Conservation (phyloP, 2,888 invertebrate species). For the Dexiosoma caninum region DNA sequence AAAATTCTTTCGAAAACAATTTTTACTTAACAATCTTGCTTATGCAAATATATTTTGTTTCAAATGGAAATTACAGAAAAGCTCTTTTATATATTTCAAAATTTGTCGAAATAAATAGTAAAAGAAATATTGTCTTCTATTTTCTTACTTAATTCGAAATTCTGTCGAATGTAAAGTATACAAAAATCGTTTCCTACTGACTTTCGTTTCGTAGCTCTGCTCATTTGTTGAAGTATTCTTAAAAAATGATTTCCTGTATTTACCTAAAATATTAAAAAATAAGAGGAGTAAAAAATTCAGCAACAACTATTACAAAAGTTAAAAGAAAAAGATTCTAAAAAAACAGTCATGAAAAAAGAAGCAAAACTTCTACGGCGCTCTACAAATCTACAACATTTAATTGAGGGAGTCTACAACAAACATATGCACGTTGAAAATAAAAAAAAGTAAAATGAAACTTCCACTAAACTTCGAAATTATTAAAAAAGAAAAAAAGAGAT, state of each 20-base stretch:
- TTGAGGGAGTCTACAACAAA: conserved; percentile 28
- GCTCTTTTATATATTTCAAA: no score
- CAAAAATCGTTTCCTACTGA: background rate
- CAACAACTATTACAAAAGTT: conserved; percentile 17
- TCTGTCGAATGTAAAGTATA: background rate
- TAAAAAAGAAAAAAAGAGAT: background rate
- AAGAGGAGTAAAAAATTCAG: background rate
- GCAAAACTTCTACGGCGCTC: conserved; percentile 26
- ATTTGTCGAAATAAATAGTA: no score
- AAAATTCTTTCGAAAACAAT: no score
- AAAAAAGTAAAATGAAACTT: conserved; percentile 5
- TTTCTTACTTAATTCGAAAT: background rate
- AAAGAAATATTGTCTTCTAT: no score
- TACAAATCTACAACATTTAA: conserved; percentile 22
- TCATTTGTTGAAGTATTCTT: conserved; percentile 22
- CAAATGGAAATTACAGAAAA: no score
- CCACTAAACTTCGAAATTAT: background rate
- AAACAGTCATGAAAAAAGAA: background rate
- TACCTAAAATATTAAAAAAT: conserved; percentile 16
- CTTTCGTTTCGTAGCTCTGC: background rate
- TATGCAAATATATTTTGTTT: no score
- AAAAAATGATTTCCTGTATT: conserved; percentile 51
- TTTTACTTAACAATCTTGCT: no score
- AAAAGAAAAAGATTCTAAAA: conserved; percentile 1
- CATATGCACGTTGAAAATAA: background rate